Evolutionary conservation across 2,113 vertebrate species (phyloP).

Genomic region (Sphyrna mokarran): DNA sequence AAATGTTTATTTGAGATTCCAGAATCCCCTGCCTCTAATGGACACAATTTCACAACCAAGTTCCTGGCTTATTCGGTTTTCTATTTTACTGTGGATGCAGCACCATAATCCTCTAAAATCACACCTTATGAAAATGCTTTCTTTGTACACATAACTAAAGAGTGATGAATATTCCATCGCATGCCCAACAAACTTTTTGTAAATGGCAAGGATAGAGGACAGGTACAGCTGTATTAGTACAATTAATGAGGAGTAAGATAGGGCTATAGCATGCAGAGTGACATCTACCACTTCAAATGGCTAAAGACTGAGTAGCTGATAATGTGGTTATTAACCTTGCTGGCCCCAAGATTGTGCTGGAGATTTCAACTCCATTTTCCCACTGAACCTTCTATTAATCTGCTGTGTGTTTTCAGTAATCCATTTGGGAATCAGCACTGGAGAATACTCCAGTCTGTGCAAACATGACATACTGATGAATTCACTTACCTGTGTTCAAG

Average conservation of each 20-base stretch:
- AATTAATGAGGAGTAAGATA: conserved; percentile 98
- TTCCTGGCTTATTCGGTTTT: conserved; percentile 1
- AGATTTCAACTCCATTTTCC: conserved; percentile 62
- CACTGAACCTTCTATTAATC: conserved; percentile 68
- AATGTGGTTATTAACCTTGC: conserved; percentile 98
- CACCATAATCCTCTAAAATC: conserved; percentile 16
- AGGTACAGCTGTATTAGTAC: conserved; percentile 84
- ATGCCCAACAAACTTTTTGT: conserved; percentile 67
- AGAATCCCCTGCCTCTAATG: background rate
- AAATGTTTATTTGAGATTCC: conserved; percentile 26
- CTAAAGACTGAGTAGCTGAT: conserved; percentile 80
- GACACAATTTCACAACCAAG: conserved; percentile 22
- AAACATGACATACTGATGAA: conserved; percentile 42
- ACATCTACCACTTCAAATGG: conserved; percentile 74
- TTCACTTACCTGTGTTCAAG: conserved; percentile 32
- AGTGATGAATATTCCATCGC: conserved; percentile 73
- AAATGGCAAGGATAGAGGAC: conserved; percentile 67
- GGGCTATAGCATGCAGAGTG: conserved; percentile 50
- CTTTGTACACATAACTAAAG: conserved; percentile 16
- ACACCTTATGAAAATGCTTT: conserved; percentile 31
- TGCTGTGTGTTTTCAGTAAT: conserved; percentile 74
- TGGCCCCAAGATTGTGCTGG: conserved; percentile 60
- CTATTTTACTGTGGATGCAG: conserved; percentile 7
- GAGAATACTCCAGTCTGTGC: conserved; percentile 50
- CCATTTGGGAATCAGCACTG: conserved; percentile 56